Base-by-base conservation (phyloP, 2,113 vertebrate species). In the Pollimyrus isidori region DNA sequence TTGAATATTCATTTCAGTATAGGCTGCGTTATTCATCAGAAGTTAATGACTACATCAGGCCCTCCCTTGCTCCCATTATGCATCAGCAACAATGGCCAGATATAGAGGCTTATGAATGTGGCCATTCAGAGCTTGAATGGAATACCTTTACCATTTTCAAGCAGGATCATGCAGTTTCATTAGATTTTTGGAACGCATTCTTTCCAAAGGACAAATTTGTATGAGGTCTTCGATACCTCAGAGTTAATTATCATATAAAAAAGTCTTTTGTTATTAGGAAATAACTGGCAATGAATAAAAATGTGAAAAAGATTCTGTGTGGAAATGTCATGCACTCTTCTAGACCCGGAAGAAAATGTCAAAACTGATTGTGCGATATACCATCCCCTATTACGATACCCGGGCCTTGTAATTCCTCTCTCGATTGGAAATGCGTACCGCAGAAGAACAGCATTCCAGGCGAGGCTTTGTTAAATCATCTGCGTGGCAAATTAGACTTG, bases 161-260 rank as follows among this genome's bases (percentile, higher is more conserved):
- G 88, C n/a, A 58, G 42, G 88, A 89, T 89, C 88, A 85, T 85
- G 2, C 88, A 85, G 45, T 89, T 69, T 65, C 45, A 89, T 90
- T 90, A 80, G 62, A 76, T 80, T 87, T 90, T 52, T 17, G 17
- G 15, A 90, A 90, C 82, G 91, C 94, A 93, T 92, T 90, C 88
- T 46, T 45, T 87, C 39, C 45, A 48, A 87, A 90, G 82, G 62
- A 85, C 83, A 89, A 52, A 35, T 56, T 91, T 92, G 90, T 93
- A 91, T 91, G 91, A 90, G 87, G 91, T 91, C 93, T 93, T 89
- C 91, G 89, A 89, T 95, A 93, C 65, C 58, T 89, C 90, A 89
- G 56, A 90, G 90, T 94, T 94, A 94, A 95, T 95, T 94, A 95
- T 91, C 94, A 94, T 94, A 94, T 94, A 94, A 92, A 93, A 92